A percentile compares a stretch with the other conserved stretches of the same genome.
Evolutionary conservation across 2,888 invertebrate species (phyloP).

Genomic region (Drosophila birchii): DNA sequence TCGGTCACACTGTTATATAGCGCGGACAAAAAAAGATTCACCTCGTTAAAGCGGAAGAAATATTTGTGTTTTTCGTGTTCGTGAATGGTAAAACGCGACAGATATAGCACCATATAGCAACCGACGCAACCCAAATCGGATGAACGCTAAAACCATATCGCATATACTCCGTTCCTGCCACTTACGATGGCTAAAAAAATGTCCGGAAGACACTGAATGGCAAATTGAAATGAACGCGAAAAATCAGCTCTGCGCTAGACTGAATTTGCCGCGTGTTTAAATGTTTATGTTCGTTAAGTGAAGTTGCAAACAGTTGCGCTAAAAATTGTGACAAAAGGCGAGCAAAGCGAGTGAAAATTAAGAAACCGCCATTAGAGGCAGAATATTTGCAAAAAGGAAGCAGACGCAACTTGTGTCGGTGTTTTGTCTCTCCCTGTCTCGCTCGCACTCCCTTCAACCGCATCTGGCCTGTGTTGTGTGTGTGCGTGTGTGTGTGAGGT

Average conservation of each 20-base stretch:
- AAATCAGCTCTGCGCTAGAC: not conserved
- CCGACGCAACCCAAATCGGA: no score
- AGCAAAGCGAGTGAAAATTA: constrained; percentile 6
- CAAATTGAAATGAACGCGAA: no score
- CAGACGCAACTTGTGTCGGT: constrained; percentile 17
- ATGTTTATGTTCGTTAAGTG: constrained; percentile 14
- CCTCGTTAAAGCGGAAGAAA: no score
- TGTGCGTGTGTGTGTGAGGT: constrained; percentile 3
- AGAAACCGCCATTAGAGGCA: constrained; percentile 60
- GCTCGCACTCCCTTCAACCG: not conserved
- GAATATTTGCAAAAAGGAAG: constrained; percentile 51
- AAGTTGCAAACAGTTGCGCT: constrained; percentile 14
- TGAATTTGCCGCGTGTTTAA: not conserved
- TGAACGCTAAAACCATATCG: no score
- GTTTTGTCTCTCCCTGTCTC: not conserved
- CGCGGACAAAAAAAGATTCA: no score
- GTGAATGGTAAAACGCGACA: no score
- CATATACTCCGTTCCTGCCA: no score
- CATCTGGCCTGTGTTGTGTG: constrained; percentile 21
- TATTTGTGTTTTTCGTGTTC: no score
- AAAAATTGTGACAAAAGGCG: constrained; percentile 10
- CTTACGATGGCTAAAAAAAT: no score
- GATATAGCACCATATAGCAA: no score
- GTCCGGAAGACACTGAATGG: no score
- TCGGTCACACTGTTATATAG: no score